A percentile compares a stretch with the other conserved stretches of the same genome.
These are phyloP conservation scores for Orchesella flavescens DNA, from an alignment of 2,888 invertebrate genomes.

Conservation along the genomic window DNA sequence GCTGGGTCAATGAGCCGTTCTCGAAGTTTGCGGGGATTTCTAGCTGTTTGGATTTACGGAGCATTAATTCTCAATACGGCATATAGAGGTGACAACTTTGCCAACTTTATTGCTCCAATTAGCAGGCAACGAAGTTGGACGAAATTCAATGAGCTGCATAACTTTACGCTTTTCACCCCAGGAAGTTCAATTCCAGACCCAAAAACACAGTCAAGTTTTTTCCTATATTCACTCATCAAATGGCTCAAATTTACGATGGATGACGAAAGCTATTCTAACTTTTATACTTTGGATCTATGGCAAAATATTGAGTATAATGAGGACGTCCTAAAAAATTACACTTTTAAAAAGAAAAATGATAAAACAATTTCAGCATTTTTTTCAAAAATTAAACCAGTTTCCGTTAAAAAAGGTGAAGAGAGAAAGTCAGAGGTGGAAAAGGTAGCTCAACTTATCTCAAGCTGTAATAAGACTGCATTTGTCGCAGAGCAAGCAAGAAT, in stretches of 20 bases:
- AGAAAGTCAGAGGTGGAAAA: background rate
- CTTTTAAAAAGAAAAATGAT: too few species aligned
- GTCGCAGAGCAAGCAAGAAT: background rate
- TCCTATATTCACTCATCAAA: too few species aligned
- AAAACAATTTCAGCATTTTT: too few species aligned
- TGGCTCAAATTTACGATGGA: too few species aligned
- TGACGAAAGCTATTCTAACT: too few species aligned
- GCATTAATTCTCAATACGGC: background rate
- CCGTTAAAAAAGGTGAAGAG: too few species aligned
- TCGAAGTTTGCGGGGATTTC: background rate
- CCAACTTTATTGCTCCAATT: background rate
- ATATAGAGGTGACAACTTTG: background rate
- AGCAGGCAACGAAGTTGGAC: background rate
- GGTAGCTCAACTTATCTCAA: background rate
- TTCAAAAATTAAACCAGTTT: too few species aligned
- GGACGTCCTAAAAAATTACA: too few species aligned
- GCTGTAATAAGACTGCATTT: background rate
- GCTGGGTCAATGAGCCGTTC: background rate
- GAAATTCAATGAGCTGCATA: background rate
- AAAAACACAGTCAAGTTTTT: too few species aligned
- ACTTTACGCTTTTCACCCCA: background rate
- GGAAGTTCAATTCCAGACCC: background rate
- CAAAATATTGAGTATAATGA: too few species aligned
- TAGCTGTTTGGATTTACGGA: background rate
- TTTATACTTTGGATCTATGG: too few species aligned